Evolutionary conservation across 1,140 invertebrate genomes (phyloP).

Genomic region (Bombus superbus): DNA sequence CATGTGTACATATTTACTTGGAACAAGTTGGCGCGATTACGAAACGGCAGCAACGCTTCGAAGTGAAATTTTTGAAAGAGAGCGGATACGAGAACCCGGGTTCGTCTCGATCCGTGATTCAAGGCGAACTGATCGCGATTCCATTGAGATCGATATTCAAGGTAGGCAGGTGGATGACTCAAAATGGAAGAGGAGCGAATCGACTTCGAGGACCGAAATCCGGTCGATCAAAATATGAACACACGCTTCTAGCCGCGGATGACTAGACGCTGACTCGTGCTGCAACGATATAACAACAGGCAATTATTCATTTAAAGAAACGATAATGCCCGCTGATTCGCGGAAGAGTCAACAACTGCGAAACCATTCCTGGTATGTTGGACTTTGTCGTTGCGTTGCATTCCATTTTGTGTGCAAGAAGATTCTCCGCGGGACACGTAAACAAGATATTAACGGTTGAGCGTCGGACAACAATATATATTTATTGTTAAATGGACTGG

Average conservation of each 20-base stretch:
- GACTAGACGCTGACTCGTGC: background rate
- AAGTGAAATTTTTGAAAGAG: background rate
- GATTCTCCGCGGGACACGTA: slow-evolving; percentile 5
- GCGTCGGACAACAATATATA: slow-evolving; percentile 29
- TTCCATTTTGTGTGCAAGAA: background rate
- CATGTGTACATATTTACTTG: background rate
- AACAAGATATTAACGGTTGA: slow-evolving; percentile 47
- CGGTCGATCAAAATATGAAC: background rate
- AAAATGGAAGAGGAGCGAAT: background rate
- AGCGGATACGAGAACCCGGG: background rate
- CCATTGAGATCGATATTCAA: background rate
- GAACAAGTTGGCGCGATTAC: background rate
- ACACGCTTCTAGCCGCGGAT: background rate
- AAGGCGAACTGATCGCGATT: background rate
- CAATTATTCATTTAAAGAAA: slow-evolving; percentile 58
- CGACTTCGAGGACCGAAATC: background rate
- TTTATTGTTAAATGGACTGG: slow-evolving; percentile 31
- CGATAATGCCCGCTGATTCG: slow-evolving; percentile 54
- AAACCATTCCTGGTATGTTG: slow-evolving; percentile 39
- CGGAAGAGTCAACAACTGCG: slow-evolving; percentile 56
- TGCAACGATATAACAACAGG: background rate
- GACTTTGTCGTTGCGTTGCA: slow-evolving; percentile 45
- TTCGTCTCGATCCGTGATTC: background rate
- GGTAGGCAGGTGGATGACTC: background rate
- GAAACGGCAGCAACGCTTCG: background rate